phyloP scores from a whole-genome alignment of 2,797 vertebrate species.

The Melanotaenia maccullochi region DNA sequence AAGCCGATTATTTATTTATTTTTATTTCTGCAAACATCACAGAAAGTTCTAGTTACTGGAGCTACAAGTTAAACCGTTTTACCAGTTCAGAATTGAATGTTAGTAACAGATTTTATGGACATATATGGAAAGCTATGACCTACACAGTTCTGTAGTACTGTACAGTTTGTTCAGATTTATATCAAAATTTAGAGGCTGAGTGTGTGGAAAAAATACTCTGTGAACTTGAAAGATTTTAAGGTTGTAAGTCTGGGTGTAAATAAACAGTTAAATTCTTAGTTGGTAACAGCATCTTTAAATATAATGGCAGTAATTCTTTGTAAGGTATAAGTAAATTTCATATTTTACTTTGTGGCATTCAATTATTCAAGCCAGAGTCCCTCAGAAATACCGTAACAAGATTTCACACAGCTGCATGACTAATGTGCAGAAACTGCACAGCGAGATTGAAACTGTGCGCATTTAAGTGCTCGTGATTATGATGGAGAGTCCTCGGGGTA shows the following conservation, averaged over 20 bases:
- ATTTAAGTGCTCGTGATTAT: constrained; percentile 65
- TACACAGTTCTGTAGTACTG: no score
- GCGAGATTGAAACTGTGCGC: constrained; percentile 36
- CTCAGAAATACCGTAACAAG: constrained; percentile 9
- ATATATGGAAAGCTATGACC: no score
- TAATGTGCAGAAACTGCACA: constrained; percentile 43
- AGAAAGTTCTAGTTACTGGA: no score
- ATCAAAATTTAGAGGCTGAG: no score
- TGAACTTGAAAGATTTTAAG: neutral
- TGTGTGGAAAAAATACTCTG: no score
- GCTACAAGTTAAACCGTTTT: no score
- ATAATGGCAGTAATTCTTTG: neutral
- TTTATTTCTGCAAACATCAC: no score
- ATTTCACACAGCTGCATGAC: constrained; percentile 40
- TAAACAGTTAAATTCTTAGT: neutral
- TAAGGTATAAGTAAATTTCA: constrained; percentile 7
- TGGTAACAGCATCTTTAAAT: neutral
- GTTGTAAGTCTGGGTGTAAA: neutral
- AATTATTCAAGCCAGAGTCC: constrained; percentile 39
- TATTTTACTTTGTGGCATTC: constrained; percentile 25
- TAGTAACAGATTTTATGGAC: no score
- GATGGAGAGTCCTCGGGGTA: constrained; percentile 54
- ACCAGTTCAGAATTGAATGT: no score
- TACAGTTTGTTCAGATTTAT: no score
- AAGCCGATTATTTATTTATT: no score